Percentiles rank a stretch among this genome's conserved stretches.
phyloP scores from a whole-genome alignment of 2,113 vertebrate genomes.

The Ceyx margarethae region DNA sequence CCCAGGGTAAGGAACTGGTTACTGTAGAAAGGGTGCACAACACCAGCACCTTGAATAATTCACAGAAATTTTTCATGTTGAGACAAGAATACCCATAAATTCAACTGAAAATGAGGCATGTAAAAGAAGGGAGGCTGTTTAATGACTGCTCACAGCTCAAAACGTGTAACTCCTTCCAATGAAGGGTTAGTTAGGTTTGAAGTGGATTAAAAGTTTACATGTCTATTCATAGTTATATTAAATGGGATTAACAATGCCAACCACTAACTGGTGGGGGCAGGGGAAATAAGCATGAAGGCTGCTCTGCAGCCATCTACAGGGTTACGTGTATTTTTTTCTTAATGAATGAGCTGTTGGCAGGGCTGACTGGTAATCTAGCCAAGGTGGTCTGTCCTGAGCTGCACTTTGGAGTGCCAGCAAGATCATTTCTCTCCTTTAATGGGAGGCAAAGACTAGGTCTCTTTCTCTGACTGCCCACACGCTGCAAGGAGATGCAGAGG shows the following conservation, averaged over 20 bases:
- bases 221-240: background rate
- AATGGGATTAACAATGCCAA: slow-evolving; percentile 16
- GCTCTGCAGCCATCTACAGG: background rate
- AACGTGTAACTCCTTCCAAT: background rate
- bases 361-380: background rate
- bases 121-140: background rate
- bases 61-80: background rate
- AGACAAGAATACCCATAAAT: background rate
- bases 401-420: background rate
- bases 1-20: background rate
- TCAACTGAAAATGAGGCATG: background rate
- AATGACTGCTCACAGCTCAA: background rate
- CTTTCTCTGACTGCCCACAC: rapidly evolving
- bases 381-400: slow-evolving; percentile 5
- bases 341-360: background rate
- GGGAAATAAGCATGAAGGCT: background rate
- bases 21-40: background rate
- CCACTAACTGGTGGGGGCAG: background rate
- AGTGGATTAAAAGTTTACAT: background rate
- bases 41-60: background rate
- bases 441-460: background rate
- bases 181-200: slow-evolving; percentile 3
- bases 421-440: slow-evolving; percentile 1
- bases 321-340: background rate
- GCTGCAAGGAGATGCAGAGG: background rate